Evolutionary conservation across 2,888 invertebrate genomes (phyloP).

Genomic region (Diarsia brunnea): DNA sequence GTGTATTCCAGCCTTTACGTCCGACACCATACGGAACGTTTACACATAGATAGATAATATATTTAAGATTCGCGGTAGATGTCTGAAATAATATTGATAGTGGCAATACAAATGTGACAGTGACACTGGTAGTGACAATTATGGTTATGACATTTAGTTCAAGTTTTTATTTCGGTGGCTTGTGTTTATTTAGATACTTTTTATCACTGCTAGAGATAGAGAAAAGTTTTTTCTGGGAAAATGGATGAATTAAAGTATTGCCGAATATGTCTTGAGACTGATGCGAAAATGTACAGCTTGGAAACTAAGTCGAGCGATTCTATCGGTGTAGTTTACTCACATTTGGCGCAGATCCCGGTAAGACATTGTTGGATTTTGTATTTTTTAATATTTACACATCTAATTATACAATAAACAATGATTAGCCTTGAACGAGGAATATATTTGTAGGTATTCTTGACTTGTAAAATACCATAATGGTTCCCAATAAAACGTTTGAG

Average conservation of each 20-base stretch:
- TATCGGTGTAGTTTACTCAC: constrained; percentile 58
- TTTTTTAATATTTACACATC: background rate
- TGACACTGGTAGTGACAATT: too few relatives aligned
- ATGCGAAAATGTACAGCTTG: constrained; percentile 68
- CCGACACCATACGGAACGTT: too few relatives aligned
- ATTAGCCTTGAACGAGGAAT: background rate
- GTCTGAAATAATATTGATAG: too few relatives aligned
- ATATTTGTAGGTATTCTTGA: background rate
- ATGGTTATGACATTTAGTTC: too few relatives aligned
- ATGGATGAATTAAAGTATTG: constrained; percentile 68
- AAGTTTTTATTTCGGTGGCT: background rate
- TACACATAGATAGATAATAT: too few relatives aligned
- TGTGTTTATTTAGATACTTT: background rate
- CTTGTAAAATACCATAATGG: background rate
- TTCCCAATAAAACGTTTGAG: background rate
- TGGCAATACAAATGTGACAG: too few relatives aligned
- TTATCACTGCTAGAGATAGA: background rate
- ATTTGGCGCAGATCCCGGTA: constrained; percentile 65
- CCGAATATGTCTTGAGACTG: constrained; percentile 66
- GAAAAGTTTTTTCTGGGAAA: constrained; percentile 14
- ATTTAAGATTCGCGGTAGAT: too few relatives aligned
- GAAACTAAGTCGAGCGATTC: constrained; percentile 52
- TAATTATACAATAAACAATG: background rate
- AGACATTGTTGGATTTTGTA: constrained; percentile 11
- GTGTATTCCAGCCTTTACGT: too few relatives aligned